Evolutionary conservation across 2,797 vertebrate species (phyloP), one percentile per base, ranked within the genome.

Genomic region (Hypotaenidia philippensis): DNA sequence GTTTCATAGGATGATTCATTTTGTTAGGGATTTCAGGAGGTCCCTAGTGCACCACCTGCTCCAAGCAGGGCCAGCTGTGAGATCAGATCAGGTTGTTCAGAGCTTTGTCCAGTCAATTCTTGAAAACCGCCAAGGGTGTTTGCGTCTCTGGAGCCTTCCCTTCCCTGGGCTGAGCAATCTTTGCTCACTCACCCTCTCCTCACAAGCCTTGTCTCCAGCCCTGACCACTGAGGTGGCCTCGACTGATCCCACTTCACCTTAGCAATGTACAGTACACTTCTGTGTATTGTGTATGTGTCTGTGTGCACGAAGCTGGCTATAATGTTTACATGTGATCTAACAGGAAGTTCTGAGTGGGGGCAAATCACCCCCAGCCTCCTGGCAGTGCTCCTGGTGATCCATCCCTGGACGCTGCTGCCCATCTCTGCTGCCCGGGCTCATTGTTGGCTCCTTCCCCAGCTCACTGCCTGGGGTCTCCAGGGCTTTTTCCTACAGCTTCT

Each of bases 141-240:
- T 74, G 15, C 52, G 25, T 41, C 25, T 85, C 44, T 57, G 41
- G n/a, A 79, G 15, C 41, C 8, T 88, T 50, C 19, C 11, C 19
- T 57, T 38, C 29, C 29, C 22, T 45, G 36, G 25, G 15, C 21
- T 61, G 29, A 68, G 13, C 27, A 45, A 69, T 22, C 21, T 13
- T 57, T 64, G 19, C 22, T 75, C 45, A 22, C 32, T 75, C 32
- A 36, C 47, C 47, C 23, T 49, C 47, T 49, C 47, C 47, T 56
- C n/a, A n/a, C 38, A 27, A 13, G 16, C 64, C 26, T 4, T 14
- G 31, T 47, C 50, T 84, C 6, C 50, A 64, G 15, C 40, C 59
- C 21, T 0, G 0, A 8, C 18, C 34, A 5, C 2, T 38, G n/a
- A 32, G 29, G 36, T 63, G 41, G 6, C 36, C 31, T 68, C 18